Evolutionary conservation across 2,113 vertebrate species (phyloP), one percentile per base, ranked within the genome.

Genomic region (Jacana jacana): DNA sequence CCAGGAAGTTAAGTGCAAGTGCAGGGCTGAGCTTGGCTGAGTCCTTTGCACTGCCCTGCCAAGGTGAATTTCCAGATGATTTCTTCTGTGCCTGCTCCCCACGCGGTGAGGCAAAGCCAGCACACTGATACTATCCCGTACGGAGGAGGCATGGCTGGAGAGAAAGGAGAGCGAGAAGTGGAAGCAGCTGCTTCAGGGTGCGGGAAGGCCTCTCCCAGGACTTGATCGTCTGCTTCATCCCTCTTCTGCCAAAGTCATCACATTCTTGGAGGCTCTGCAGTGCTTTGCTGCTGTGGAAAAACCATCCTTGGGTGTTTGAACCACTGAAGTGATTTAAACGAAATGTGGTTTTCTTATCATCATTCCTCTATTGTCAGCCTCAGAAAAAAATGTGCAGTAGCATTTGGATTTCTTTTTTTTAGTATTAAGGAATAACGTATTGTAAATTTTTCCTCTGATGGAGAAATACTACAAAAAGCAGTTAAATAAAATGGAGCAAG

Each of bases 91-190:
- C 31, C 27, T 76, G 27, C 24, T 20, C 55, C 19, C 0, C 0
- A 37, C 5, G 17, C 0, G 0, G 23, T 0, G 8, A 88, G 31
- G 27, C 0, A 3, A 80, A 61, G 16, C 40, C 75, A 42, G 14
- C 14, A 28, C 4, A 3, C 1, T 1, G 30, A 17, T 40, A 12
- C 35, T 4, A 6, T 49, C 40, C 54, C 30, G 1, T 23, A 24
- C 1, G 20, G 57, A 76, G 61, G 17, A 91, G 52, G 14, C 0
- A 0, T 24, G 20, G 1, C 3, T 25, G 20, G 51, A 23, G 57
- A 13, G 33, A 51, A 54, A 78, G 44, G 44, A 69, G 17, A 42
- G 20, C 0, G 1, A 89, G 24, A 69, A 80, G 42, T 71, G 42
- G 44, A 88, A 89, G 31, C 54, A 90, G 75, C 44, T 90, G 54